Evolutionary conservation across 1,140 invertebrate species (phyloP).

Genomic region (Archegozetes longisetosus): DNA sequence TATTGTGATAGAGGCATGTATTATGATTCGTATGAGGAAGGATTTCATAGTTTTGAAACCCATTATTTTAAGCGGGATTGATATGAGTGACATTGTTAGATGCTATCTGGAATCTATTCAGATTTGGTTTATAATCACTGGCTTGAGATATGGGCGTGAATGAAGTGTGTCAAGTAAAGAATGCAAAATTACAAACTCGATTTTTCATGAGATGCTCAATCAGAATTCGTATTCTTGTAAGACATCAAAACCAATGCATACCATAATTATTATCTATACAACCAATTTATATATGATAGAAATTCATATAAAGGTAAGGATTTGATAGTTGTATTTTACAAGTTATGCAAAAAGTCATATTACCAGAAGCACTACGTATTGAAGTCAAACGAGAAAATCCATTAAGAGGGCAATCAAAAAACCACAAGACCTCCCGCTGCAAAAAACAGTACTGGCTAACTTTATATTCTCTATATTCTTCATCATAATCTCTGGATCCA

Average conservation of each 20-base stretch:
- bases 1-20: too few species aligned
- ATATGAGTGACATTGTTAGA: background rate
- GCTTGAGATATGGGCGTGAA: background rate
- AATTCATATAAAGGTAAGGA: too few species aligned
- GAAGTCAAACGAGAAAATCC: too few species aligned
- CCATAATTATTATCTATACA: background rate
- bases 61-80: background rate
- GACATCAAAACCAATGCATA: background rate
- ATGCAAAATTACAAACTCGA: background rate
- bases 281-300: background rate
- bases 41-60: background rate
- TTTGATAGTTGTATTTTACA: too few species aligned
- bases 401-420: background rate
- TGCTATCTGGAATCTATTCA: background rate
- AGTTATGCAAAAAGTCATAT: too few species aligned
- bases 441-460: background rate
- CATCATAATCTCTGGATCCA: background rate
- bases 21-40: background rate
- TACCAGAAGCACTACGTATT: too few species aligned
- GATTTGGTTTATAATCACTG: background rate
- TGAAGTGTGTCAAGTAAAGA: background rate
- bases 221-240: background rate
- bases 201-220: background rate
- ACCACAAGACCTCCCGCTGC: background rate
- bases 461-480: background rate